Evolutionary conservation across 2,797 vertebrate genomes (phyloP).

Genomic region (Otolemur crassicaudatus): DNA sequence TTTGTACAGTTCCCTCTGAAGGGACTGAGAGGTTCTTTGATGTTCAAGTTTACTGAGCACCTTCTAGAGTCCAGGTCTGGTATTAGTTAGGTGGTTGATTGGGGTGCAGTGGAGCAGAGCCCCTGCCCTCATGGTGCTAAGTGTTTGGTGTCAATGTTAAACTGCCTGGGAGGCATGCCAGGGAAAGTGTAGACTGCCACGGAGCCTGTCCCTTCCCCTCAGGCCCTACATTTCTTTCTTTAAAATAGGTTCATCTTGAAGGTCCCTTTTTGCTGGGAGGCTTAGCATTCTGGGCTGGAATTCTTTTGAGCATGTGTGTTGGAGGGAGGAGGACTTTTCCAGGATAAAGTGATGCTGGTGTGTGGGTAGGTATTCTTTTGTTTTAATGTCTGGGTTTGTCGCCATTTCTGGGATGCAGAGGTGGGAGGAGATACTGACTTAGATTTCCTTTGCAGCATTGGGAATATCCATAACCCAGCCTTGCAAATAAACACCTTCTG

Average conservation of each 20-base stretch:
- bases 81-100: neutral
- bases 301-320: neutral
- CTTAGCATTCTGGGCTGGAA: neutral
- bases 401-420: neutral
- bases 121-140: neutral
- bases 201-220: neutral
- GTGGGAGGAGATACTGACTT: neutral
- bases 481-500: neutral
- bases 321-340: neutral
- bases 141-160: neutral
- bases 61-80: neutral
- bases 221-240: neutral
- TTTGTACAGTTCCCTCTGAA: neutral
- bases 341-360: neutral
- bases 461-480: neutral
- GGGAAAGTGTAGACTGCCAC: neutral
- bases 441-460: neutral
- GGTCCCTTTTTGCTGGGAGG: neutral
- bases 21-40: neutral
- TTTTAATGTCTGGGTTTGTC: slow-evolving; percentile 25
- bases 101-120: neutral
- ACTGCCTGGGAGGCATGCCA: neutral
- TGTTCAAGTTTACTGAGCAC: neutral
- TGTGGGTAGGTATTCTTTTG: neutral
- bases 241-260: neutral